Evolutionary conservation across 1,140 invertebrate genomes (phyloP).

Genomic region (Hyles vespertilio): DNA sequence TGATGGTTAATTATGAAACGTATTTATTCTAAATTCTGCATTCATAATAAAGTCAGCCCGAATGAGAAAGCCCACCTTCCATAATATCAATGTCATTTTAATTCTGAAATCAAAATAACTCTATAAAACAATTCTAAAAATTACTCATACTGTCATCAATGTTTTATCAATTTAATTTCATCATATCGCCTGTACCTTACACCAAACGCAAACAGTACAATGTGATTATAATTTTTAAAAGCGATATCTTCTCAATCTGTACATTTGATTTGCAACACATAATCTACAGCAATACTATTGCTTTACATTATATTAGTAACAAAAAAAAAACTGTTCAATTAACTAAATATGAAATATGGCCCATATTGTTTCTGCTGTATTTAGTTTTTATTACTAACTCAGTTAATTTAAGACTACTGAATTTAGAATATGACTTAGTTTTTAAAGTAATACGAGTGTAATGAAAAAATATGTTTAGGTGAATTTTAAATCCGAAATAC

Average conservation of each 20-base stretch:
- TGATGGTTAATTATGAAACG: too few relatives aligned
- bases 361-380: too few relatives aligned
- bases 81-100: background rate
- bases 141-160: too few relatives aligned
- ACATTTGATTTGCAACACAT: slow-evolving; percentile 64
- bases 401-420: too few relatives aligned
- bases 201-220: slow-evolving; percentile 44
- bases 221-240: slow-evolving; percentile 58
- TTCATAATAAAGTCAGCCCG: background rate
- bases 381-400: too few relatives aligned
- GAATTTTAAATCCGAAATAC: too few relatives aligned
- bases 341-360: background rate
- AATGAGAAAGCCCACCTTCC: background rate
- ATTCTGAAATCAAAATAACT: background rate
- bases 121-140: too few relatives aligned
- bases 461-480: too few relatives aligned
- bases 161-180: background rate
- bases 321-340: too few relatives aligned
- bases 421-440: too few relatives aligned
- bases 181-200: slow-evolving; percentile 22
- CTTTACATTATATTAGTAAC: slow-evolving; percentile 43
- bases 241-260: slow-evolving; percentile 61
- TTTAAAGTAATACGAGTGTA: too few relatives aligned
- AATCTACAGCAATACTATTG: slow-evolving; percentile 27
- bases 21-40: too few relatives aligned